These are phyloP conservation scores for Wiebesia pumilae DNA, from an alignment of 1,140 invertebrate species.

Conservation along the genomic window DNA sequence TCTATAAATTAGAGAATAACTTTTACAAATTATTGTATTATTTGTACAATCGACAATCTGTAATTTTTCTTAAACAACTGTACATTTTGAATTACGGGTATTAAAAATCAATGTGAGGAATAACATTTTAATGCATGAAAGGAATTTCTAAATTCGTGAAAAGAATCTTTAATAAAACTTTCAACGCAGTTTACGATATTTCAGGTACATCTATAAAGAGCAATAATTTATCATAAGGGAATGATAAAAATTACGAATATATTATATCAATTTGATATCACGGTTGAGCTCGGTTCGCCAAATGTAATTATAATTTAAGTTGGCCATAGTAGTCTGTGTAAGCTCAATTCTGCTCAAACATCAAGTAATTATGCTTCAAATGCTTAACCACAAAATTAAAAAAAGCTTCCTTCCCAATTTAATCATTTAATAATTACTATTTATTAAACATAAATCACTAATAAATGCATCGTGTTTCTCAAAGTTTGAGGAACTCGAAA, in stretches of 20 bases:
- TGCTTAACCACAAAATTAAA: no score
- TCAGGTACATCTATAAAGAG: not conserved
- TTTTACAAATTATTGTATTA: not conserved
- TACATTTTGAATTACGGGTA: not conserved
- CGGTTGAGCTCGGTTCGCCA: no score
- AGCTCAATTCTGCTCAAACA: no score
- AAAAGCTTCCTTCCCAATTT: no score
- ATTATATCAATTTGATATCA: no score
- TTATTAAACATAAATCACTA: no score
- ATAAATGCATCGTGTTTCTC: no score
- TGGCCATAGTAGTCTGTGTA: no score
- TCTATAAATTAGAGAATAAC: not conserved
- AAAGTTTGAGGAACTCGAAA: no score
- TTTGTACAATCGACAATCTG: not conserved
- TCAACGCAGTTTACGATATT: not conserved
- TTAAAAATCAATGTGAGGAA: not conserved
- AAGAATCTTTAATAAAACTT: constrained; percentile 9
- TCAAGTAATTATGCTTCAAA: no score
- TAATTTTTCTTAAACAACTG: not conserved
- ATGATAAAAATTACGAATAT: not conserved
- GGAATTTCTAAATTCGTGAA: not conserved
- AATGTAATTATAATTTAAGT: no score
- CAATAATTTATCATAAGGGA: not conserved
- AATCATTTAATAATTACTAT: no score
- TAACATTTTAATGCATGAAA: not conserved